Percentiles rank a stretch among this genome's conserved stretches.
phyloP scores from a whole-genome alignment of 2,797 vertebrate genomes.

The Hippopotamyrus pictus region DNA sequence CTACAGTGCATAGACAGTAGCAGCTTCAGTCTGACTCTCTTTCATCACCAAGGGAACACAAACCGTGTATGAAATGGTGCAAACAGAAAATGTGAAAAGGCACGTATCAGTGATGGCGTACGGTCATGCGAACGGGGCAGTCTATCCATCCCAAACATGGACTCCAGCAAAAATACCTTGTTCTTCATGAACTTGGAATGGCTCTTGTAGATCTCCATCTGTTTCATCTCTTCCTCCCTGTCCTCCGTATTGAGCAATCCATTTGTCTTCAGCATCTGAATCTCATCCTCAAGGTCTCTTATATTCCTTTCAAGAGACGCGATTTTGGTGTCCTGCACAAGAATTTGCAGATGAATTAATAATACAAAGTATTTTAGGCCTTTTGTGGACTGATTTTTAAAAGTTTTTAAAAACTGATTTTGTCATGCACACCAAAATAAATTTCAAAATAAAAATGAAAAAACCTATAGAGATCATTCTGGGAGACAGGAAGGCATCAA shows the following conservation, averaged over 20 bases:
- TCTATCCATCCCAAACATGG: neutral
- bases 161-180: constrained; percentile 68
- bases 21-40: neutral
- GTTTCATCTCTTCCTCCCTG: constrained; percentile 93
- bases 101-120: neutral
- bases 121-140: neutral
- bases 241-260: constrained; percentile 86
- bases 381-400: neutral
- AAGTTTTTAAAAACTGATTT: constrained; percentile 39
- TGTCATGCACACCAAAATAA: constrained; percentile 14
- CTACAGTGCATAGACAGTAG: neutral
- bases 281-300: constrained; percentile 94
- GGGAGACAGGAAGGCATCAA: neutral
- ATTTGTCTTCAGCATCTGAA: constrained; percentile 94
- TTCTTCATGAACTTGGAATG: constrained; percentile 98
- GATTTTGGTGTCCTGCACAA: constrained; percentile 86
- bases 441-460: constrained; percentile 39
- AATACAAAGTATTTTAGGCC: constrained; percentile 44
- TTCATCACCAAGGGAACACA: neutral
- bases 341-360: constrained; percentile 34
- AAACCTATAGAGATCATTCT: constrained; percentile 19
- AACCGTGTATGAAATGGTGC: neutral
- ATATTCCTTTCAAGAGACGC: constrained; percentile 93
- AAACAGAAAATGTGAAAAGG: neutral
- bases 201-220: constrained; percentile 98